Conservation (phyloP, 2,797 vertebrate genomes). For the Graptemys geographica region DNA sequence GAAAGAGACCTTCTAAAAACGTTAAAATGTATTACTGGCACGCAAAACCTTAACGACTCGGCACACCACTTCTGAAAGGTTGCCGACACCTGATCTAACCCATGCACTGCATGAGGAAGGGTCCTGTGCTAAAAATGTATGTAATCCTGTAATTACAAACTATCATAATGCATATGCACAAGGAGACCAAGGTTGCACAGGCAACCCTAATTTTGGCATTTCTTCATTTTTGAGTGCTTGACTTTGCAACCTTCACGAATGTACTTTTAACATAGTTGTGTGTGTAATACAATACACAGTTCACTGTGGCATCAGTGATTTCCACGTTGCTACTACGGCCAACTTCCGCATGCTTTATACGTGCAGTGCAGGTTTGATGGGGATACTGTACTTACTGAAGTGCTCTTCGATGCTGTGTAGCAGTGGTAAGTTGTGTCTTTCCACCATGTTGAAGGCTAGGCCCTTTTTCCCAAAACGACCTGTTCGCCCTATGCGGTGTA, state of each 20-base stretch:
- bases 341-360: neutral
- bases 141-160: neutral
- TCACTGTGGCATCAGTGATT: neutral
- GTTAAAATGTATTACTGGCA: too few species aligned
- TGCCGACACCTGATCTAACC: too few species aligned
- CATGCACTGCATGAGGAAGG: neutral
- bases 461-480: slow-evolving; percentile 84
- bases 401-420: slow-evolving; percentile 77
- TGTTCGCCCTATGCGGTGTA: slow-evolving; percentile 82
- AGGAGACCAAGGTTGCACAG: neutral
- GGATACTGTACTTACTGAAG: slow-evolving; percentile 77
- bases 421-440: slow-evolving; percentile 46
- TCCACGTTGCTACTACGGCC: accelerated
- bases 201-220: neutral
- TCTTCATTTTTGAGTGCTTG: neutral
- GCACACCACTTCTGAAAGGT: too few species aligned
- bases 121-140: neutral
- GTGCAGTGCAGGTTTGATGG: too few species aligned
- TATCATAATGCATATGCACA: neutral
- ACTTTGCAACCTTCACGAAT: neutral
- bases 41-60: too few species aligned
- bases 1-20: too few species aligned
- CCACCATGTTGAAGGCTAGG: slow-evolving; percentile 82
- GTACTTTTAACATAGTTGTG: neutral
- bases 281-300: neutral